Evolutionary conservation across 2,888 invertebrate species (phyloP).

Genomic region (Rhagophthalmus giganteus): DNA sequence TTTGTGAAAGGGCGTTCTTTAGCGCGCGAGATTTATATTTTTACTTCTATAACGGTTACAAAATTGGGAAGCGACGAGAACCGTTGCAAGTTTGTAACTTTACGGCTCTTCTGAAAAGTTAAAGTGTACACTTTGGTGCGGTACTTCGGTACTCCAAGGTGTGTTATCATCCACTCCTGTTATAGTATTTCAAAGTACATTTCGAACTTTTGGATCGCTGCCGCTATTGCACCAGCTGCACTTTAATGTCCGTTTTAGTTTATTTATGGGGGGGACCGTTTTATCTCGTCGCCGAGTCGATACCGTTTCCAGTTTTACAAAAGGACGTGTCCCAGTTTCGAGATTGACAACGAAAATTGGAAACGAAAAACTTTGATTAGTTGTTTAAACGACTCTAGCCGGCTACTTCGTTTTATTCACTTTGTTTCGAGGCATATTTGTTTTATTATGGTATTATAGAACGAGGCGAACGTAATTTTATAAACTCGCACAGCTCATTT

Average conservation of each 20-base stretch:
- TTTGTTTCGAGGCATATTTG: conserved; percentile 11
- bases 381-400: conserved; percentile 18
- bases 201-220: conserved; percentile 26
- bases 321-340: conserved; percentile 22
- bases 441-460: conserved; percentile 4
- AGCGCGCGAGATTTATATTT: conserved; percentile 1
- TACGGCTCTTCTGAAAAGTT: conserved; percentile 25
- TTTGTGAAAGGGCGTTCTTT: conserved; percentile 10
- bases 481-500: no score
- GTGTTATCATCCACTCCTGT: conserved; percentile 27
- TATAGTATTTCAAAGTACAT: conserved; percentile 25
- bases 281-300: conserved; percentile 10
- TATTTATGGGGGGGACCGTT: conserved; percentile 28
- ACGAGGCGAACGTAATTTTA: conserved; percentile 5
- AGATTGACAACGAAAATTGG: conserved; percentile 15
- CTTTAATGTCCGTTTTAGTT: conserved; percentile 37
- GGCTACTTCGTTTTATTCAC: conserved; percentile 19
- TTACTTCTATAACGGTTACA: neutral
- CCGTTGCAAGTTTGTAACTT: conserved; percentile 13
- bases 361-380: conserved; percentile 23
- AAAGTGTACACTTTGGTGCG: conserved; percentile 23
- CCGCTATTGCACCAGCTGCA: conserved; percentile 34
- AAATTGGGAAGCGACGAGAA: neutral
- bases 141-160: conserved; percentile 22
- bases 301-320: conserved; percentile 14